Conservation (phyloP, 1,140 invertebrate species). For the Rhyacophila brunnea region DNA sequence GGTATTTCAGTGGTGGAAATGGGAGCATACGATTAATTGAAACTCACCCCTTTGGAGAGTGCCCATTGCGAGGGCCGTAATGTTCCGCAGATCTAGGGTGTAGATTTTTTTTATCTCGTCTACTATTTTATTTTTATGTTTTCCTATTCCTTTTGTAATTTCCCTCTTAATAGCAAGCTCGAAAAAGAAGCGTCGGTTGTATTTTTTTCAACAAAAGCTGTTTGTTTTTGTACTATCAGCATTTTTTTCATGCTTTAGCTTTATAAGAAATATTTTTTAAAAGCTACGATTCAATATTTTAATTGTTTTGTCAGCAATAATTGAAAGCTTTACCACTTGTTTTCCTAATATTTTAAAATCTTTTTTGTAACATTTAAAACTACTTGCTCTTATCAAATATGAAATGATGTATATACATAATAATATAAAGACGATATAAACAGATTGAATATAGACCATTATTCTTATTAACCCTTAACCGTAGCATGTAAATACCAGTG, state of each 20-base stretch:
- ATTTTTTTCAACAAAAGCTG: slow-evolving; percentile 2
- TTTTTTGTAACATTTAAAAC: too few relatives aligned
- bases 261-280: background rate
- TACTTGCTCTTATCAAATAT: too few relatives aligned
- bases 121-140: slow-evolving; percentile 26
- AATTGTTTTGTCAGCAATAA: background rate
- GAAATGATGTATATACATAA: too few relatives aligned
- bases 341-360: too few relatives aligned
- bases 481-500: too few relatives aligned
- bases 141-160: slow-evolving; percentile 16
- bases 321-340: too few relatives aligned
- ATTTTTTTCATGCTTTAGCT: slow-evolving; percentile 2
- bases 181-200: background rate
- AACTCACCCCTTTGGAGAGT: slow-evolving; percentile 10
- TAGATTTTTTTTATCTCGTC: slow-evolving; percentile 26
- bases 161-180: background rate
- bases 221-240: slow-evolving; percentile 6
- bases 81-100: slow-evolving; percentile 4
- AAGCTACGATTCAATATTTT: background rate
- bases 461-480: too few relatives aligned
- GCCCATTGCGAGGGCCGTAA: slow-evolving; percentile 1
- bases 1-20: slow-evolving; percentile 10
- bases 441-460: too few relatives aligned
- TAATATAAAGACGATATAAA: too few relatives aligned
- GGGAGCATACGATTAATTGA: slow-evolving; percentile 17